Base-by-base conservation (phyloP, 2,888 invertebrate genomes). In the Cephalotes varians region DNA sequence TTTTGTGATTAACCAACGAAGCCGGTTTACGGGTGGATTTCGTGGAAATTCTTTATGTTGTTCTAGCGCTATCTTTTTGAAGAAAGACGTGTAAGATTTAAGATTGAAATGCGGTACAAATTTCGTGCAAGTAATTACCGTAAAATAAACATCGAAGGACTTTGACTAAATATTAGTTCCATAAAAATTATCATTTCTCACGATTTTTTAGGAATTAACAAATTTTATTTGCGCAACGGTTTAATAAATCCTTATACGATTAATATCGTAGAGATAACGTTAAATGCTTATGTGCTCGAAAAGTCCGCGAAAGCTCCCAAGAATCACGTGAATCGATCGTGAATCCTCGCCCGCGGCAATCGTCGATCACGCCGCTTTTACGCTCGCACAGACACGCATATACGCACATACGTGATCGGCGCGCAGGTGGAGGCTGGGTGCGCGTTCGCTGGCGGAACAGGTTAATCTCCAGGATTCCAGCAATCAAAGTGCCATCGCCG, bases 381-480 rank as follows among this genome's bases (percentile, higher is more conserved):
- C 49, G 60, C 60, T 62, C 74, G 58, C 74, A 15, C 77, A 9
- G 21, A n/a, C 31, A 47, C 21, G 37, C 81, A 49, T 15, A 12
- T 18, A 10, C 47, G 21, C 12, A n/a, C 44, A 10, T 5, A 69
- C 67, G 25, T 31, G 40, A 65, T 58, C 67, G 60, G 72, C 64
- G 79, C 85, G 81, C 86, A 85, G 84, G 82, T 84, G 85, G 76
- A 85, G 67, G 72, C 37, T 44, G 77, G 81, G 60, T 34, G 65
- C 58, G 83, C 72, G 72, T 71, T 77, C 49, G 84, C 71, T 71
- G 77, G 76, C 77, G 88, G 87, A 91, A 93, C 93, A 91, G 92
- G 91, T 92, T 92, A 93, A 93, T 93, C 92, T 91, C 87, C 85
- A 87, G 88, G 86, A 90, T 91, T 92, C 86, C 85, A 83, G 85